Conservation (phyloP, 2,888 invertebrate genomes). For the Clepsis dumicolana region DNA sequence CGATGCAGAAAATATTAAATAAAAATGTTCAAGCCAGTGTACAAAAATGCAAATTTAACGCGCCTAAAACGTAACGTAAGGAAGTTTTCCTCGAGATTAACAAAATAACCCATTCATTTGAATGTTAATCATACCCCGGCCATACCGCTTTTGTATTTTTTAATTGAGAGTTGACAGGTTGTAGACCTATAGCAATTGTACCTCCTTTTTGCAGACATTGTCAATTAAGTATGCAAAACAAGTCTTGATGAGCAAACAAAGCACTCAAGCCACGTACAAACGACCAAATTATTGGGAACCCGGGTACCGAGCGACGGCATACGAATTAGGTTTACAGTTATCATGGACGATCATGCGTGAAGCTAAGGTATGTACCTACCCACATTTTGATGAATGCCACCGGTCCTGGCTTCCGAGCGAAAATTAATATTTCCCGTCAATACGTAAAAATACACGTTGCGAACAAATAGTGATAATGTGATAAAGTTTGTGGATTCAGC, state of each 20-base stretch:
- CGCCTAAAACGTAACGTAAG: not conserved
- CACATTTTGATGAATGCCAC: conserved; percentile 30
- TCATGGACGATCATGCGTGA: conserved; percentile 15
- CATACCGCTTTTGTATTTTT: not conserved
- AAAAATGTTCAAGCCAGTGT: too few species aligned
- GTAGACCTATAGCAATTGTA: conserved; percentile 19
- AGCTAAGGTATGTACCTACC: conserved; percentile 4
- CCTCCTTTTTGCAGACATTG: conserved; percentile 7
- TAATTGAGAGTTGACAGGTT: conserved; percentile 30
- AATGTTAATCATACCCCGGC: not conserved
- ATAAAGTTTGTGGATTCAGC: conserved; percentile 3
- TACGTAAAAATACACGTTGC: not conserved
- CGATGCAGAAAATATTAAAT: too few species aligned
- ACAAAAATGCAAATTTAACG: too few species aligned
- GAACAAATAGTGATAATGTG: conserved; percentile 2
- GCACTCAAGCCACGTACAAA: conserved; percentile 24
- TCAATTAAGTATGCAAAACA: conserved; percentile 38
- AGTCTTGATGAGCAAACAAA: conserved; percentile 34
- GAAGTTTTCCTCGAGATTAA: not conserved
- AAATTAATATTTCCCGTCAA: conserved; percentile 40
- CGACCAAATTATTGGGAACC: conserved; percentile 21
- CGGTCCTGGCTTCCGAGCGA: conserved; percentile 16
- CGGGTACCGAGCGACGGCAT: not conserved
- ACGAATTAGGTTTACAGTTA: conserved; percentile 14
- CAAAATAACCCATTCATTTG: not conserved